Percentiles rank a stretch among this genome's conserved stretches.
Evolutionary conservation across 2,888 invertebrate species (phyloP).

Genomic region (Smittia sp.): DNA sequence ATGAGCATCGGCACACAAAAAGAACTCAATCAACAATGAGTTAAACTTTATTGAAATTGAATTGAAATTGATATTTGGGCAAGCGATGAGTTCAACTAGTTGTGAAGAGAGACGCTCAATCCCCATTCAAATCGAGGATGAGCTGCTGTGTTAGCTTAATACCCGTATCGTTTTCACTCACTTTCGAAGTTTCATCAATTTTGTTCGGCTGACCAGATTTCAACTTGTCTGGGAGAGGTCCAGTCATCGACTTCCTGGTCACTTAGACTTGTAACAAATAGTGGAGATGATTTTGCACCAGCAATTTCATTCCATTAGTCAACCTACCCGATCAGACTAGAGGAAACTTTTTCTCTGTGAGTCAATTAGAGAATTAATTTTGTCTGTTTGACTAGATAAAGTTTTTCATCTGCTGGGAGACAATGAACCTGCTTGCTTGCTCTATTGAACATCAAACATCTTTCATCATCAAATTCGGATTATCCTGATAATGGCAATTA

Average conservation of each 20-base stretch:
- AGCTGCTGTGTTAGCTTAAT: slow-evolving; percentile 21
- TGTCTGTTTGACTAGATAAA: slow-evolving; percentile 28
- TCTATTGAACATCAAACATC: slow-evolving; percentile 24
- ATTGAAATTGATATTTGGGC: slow-evolving; percentile 1
- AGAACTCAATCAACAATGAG: slow-evolving; percentile 1
- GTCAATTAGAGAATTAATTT: slow-evolving; percentile 35
- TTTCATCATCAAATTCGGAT: slow-evolving; percentile 35
- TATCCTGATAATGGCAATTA: background rate
- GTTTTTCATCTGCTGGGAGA: slow-evolving; percentile 17
- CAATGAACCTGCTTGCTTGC: slow-evolving; percentile 28
- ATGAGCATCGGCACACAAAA: background rate
- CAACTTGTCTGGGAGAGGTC: too few species aligned
- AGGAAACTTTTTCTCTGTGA: background rate
- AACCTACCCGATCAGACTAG: too few species aligned
- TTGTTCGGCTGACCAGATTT: background rate
- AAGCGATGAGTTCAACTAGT: slow-evolving; percentile 8
- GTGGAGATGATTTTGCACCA: too few species aligned
- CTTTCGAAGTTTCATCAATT: slow-evolving; percentile 24
- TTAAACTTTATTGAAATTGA: background rate
- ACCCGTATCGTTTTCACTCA: slow-evolving; percentile 31
- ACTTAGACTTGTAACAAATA: too few species aligned
- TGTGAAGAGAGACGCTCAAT: background rate
- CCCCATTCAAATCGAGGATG: background rate
- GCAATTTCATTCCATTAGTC: too few species aligned
- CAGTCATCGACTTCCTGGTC: too few species aligned